Evolutionary conservation across 1,140 invertebrate genomes (phyloP).

Genomic region (Rhyacophila brunnea): DNA sequence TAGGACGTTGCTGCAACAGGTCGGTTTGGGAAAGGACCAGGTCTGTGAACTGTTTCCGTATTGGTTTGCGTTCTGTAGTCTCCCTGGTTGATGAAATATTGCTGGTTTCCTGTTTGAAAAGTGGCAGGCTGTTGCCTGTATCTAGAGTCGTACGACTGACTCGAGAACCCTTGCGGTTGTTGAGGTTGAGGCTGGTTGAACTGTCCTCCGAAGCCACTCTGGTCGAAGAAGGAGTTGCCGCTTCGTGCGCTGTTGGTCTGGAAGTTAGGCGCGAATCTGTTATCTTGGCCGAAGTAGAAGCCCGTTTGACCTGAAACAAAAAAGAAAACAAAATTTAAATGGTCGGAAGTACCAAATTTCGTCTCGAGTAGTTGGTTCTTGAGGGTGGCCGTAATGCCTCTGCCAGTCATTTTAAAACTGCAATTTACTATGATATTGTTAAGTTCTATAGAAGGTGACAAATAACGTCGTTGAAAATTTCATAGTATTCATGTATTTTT

Average conservation of each 20-base stretch:
- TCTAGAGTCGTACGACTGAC: slow-evolving; percentile 1
- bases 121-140: slow-evolving; percentile 46
- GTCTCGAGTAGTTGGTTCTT: too few species aligned
- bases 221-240: slow-evolving; percentile 21
- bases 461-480: too few species aligned
- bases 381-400: too few species aligned
- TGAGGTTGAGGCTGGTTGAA: slow-evolving; percentile 21
- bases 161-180: slow-evolving; percentile 21
- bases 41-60: slow-evolving; percentile 10
- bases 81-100: too few species aligned
- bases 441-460: too few species aligned
- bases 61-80: neutral
- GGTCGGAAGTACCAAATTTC: neutral
- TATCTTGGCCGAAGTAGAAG: slow-evolving; percentile 33
- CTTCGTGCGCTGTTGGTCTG: slow-evolving; percentile 8
- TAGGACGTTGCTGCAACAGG: slow-evolving; percentile 48
- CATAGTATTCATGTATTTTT: too few species aligned
- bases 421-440: too few species aligned
- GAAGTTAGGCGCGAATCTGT: slow-evolving; percentile 22
- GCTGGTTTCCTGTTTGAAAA: slow-evolving; percentile 40
- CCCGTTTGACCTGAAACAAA: slow-evolving; percentile 28
- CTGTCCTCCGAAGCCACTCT: slow-evolving; percentile 24
- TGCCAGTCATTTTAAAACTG: too few species aligned
- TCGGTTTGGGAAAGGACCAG: slow-evolving; percentile 42
- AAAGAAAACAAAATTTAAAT: slow-evolving; percentile 3